These are phyloP conservation scores for Apteryx owenii DNA, from an alignment of 2,113 vertebrate genomes.

Conservation along the genomic window DNA sequence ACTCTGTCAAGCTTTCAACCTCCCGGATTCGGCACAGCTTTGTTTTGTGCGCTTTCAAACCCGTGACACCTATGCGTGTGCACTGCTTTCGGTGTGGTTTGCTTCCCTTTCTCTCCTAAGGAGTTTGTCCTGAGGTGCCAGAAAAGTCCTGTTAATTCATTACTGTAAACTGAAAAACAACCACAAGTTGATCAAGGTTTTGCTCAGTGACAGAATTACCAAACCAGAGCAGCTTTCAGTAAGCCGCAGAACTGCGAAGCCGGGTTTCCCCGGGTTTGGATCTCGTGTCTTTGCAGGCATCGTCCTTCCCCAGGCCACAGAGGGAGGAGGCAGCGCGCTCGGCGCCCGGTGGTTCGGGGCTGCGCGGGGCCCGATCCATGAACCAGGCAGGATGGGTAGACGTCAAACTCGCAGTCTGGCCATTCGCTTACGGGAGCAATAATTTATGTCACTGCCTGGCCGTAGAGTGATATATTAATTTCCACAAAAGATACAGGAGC, in stretches of 20 bases:
- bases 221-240: background rate
- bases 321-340: background rate
- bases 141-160: background rate
- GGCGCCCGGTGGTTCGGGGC: background rate
- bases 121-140: background rate
- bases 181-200: too few species aligned
- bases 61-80: background rate
- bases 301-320: background rate
- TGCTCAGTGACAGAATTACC: background rate
- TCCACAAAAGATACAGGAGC: background rate
- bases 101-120: background rate
- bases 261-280: background rate
- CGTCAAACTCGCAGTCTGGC: background rate
- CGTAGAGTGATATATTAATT: background rate
- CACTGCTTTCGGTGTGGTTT: background rate
- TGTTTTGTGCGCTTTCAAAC: conserved; percentile 24
- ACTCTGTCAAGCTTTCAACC: conserved; percentile 19
- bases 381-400: background rate
- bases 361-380: background rate
- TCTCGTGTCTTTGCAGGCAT: background rate
- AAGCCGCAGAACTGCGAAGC: background rate
- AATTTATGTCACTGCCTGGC: background rate
- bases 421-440: background rate
- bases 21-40: conserved; percentile 10
- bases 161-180: too few species aligned